A percentile compares a stretch with the other conserved stretches of the same genome.
phyloP scores from a whole-genome alignment of 2,888 invertebrate genomes.

The Holacanthella duospinosa region DNA sequence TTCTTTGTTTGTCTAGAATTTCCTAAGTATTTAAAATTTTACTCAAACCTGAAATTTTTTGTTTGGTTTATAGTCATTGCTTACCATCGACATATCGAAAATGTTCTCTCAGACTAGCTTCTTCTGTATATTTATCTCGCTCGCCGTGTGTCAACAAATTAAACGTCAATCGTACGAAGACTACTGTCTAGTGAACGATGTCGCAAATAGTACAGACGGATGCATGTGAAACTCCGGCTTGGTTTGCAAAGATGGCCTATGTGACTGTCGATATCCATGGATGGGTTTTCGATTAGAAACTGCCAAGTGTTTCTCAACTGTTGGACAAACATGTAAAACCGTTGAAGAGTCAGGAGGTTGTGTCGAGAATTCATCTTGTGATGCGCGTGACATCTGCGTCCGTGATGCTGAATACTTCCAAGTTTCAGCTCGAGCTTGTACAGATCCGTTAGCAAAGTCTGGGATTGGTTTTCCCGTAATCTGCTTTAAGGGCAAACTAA shows the following conservation, averaged over 20 bases:
- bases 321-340: slow-evolving; percentile 5
- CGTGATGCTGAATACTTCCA: slow-evolving; percentile 4
- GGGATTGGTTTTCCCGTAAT: slow-evolving; percentile 8
- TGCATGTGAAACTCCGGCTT: slow-evolving; percentile 5
- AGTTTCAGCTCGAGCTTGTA: slow-evolving; percentile 6
- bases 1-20: too few relatives aligned
- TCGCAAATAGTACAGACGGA: background rate
- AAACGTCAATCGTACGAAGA: too few relatives aligned
- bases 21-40: too few relatives aligned
- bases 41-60: too few relatives aligned
- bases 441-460: slow-evolving; percentile 9
- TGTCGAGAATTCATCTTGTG: slow-evolving; percentile 8
- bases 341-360: background rate
- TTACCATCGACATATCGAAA: too few relatives aligned
- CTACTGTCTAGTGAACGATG: background rate
- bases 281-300: slow-evolving; percentile 2
- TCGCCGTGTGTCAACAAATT: too few relatives aligned
- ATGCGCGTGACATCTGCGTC: slow-evolving; percentile 2
- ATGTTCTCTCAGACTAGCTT: background rate
- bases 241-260: too few relatives aligned
- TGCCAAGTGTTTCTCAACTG: slow-evolving; percentile 6
- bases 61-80: too few relatives aligned
- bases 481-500: too few relatives aligned
- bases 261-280: too few relatives aligned
- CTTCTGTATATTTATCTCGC: too few relatives aligned